These are phyloP conservation scores for Drosophila parvula DNA, from an alignment of 1,140 invertebrate species.

Conservation along the genomic window DNA sequence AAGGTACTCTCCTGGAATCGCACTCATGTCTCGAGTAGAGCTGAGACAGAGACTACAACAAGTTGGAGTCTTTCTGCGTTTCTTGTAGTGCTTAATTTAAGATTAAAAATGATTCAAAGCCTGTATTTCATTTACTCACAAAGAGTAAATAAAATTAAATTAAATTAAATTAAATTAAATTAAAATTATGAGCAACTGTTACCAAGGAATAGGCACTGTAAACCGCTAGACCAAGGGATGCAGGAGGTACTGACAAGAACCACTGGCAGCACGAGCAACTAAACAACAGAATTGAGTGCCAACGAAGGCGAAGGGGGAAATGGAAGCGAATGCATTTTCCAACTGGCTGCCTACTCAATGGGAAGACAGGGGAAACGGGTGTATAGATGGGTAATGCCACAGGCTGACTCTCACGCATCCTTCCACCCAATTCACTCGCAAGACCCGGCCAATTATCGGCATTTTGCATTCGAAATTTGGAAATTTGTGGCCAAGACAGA, in stretches of 20 bases:
- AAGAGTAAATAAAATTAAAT: too few species aligned
- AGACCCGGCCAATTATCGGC: constrained; percentile 49
- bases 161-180: neutral
- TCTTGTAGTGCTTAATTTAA: neutral
- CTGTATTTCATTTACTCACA: too few species aligned
- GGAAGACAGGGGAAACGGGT: neutral
- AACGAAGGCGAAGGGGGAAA: neutral
- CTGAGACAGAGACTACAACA: neutral
- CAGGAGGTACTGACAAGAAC: constrained; percentile 8
- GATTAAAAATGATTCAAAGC: neutral
- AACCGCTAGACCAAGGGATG: neutral
- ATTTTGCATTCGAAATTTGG: constrained; percentile 37
- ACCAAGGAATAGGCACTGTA: neutral
- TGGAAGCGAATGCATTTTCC: constrained; percentile 42
- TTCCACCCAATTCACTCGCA: neutral
- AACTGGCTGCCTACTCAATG: constrained; percentile 23
- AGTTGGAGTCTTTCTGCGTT: neutral
- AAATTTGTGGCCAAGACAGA: constrained; percentile 28
- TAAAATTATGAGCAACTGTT: neutral
- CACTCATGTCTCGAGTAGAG: neutral
- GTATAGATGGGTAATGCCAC: constrained; percentile 17
- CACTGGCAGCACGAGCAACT: constrained; percentile 36
- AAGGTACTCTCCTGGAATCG: neutral
- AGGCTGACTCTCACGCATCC: constrained; percentile 17
- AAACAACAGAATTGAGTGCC: constrained; percentile 44